phyloP scores from a whole-genome alignment of 2,797 vertebrate species.

The Phylloscopus collybita region DNA sequence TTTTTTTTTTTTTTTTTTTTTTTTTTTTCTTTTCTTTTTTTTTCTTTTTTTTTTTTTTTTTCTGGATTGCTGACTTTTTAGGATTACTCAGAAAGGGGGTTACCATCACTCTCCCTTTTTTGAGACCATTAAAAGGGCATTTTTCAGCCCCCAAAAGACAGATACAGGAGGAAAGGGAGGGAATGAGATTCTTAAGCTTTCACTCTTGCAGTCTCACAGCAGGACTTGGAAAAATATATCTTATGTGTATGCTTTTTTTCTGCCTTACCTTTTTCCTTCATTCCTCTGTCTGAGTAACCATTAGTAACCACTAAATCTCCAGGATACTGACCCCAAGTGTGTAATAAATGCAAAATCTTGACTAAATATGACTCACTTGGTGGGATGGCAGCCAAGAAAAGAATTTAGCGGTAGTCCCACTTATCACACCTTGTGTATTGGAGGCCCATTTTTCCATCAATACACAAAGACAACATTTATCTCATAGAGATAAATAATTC shows the following conservation, averaged over 20 bases:
- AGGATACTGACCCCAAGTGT: constrained; percentile 10
- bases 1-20: background rate
- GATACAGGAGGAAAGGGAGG: too few species aligned
- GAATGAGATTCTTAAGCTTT: background rate
- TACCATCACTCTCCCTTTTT: background rate
- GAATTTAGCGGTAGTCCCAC: background rate
- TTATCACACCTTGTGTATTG: background rate
- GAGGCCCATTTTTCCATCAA: background rate
- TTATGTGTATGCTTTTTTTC: background rate
- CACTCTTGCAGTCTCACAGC: background rate
- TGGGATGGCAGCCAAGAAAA: constrained; percentile 2
- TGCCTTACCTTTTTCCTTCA: background rate
- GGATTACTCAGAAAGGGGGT: background rate
- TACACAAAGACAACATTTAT: background rate
- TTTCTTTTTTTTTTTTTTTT: background rate
- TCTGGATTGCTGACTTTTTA: background rate
- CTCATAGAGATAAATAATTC: background rate
- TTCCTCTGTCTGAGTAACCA: background rate
- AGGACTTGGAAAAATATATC: background rate
- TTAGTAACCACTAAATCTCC: constrained; percentile 42
- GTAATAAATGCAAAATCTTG: constrained; percentile 15
- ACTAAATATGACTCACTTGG: constrained; percentile 5
- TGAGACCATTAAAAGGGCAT: background rate
- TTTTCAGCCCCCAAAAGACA: background rate
- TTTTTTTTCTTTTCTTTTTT: too few species aligned